phyloP scores from a whole-genome alignment of 1,140 invertebrate genomes.

The Diabrotica virgifera region DNA sequence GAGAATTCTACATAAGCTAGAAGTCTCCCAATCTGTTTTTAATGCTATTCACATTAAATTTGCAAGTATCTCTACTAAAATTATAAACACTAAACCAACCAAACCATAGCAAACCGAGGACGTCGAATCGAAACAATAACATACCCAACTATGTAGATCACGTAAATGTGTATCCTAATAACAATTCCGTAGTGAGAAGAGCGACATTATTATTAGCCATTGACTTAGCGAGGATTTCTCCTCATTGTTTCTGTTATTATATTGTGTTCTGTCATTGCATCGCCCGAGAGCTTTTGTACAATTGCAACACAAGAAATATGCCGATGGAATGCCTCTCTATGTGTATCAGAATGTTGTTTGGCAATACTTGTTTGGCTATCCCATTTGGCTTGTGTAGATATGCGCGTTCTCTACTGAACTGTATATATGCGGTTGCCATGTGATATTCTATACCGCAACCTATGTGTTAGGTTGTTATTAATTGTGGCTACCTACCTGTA shows the following conservation, averaged over 20 bases:
- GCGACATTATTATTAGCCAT: conserved; percentile 30
- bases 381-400: conserved; percentile 6
- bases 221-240: conserved; percentile 26
- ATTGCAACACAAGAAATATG: conserved; percentile 13
- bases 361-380: conserved; percentile 12
- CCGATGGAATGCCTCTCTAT: conserved; percentile 6
- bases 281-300: conserved; percentile 6
- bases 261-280: conserved; percentile 29
- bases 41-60: background rate
- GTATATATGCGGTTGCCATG: background rate
- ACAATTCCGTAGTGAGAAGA: conserved; percentile 23
- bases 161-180: conserved; percentile 22
- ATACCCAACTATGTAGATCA: conserved; percentile 8
- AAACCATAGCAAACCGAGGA: background rate
- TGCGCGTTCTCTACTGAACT: background rate
- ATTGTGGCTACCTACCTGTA: background rate
- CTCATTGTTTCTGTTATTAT: conserved; percentile 31
- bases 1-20: too few species aligned
- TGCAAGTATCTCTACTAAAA: background rate
- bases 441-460: background rate
- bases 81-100: conserved; percentile 1
- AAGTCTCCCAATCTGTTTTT: too few species aligned
- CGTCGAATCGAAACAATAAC: conserved; percentile 12
- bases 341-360: conserved; percentile 1
- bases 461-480: background rate